Evolutionary conservation across 2,797 vertebrate species (phyloP), one percentile per base, ranked within the genome.

Genomic region (Gila robusta): DNA sequence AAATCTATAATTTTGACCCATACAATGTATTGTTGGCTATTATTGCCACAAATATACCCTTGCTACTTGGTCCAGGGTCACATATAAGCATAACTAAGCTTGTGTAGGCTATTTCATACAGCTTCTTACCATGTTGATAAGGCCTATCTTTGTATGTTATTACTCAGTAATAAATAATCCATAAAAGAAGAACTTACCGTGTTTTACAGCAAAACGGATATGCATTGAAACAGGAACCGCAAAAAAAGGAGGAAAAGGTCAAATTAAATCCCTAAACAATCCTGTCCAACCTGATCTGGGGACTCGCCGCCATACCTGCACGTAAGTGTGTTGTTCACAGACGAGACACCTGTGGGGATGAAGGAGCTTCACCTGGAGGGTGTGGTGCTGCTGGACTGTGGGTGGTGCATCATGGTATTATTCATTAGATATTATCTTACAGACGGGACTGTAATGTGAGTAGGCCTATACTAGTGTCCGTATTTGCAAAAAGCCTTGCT

Each of bases 261-360:
- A 37, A 21, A 32, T 28, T 7, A 39, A 56, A 32, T 16, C 87
- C 88, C 83, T 21, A 23, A 87, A 41, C 89, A 92, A 93, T 92
- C 93, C 88, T 87, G 91, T 91, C 90, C 87, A 94, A 94, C 94
- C 92, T 93, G 94, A 91, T 93, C 82, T 87, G 86, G 21, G 19
- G 41, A n/a, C 26, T n/a, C 19, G 17, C 5, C 32, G 37, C 76
- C 28, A 64, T 39, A 39, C 52, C n/a, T 69, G 62, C 41, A 23
- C 1, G 76, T 4, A 59, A 66, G 52, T 4, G n/a, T 35, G 28
- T 37, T 19, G 37, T 32, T 35, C 16, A 26, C 54, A 14, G 47
- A n/a, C 3, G 28, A 17, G 39, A 78, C 83, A 85, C 76, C 74
- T 85, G 70, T 77, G n/a, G 5, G 5, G 64, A 28, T 7, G 64